These are phyloP conservation scores for Limnephilus lunatus DNA, from an alignment of 2,888 invertebrate genomes.

Conservation along the genomic window DNA sequence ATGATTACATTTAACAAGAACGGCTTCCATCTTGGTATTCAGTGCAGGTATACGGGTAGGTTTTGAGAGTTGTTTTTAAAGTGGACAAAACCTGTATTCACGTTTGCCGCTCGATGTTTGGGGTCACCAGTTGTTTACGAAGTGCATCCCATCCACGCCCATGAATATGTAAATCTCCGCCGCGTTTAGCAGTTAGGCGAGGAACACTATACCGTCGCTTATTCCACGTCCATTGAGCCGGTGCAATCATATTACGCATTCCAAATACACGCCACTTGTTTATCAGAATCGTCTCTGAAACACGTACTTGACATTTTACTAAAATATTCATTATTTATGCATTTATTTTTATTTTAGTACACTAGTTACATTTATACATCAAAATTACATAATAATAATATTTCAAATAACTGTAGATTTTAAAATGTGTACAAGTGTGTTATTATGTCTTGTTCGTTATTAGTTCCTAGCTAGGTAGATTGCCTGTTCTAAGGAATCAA, in stretches of 20 bases:
- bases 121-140: slow-evolving; percentile 32
- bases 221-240: not conserved
- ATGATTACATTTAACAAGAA: not conserved
- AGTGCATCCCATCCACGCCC: not conserved
- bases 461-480: too few species aligned
- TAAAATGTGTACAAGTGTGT: too few species aligned
- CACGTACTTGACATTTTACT: not conserved
- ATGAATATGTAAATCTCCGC: not conserved
- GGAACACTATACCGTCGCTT: not conserved
- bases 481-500: too few species aligned
- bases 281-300: not conserved
- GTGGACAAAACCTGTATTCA: slow-evolving; percentile 10
- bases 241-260: not conserved
- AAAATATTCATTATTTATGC: too few species aligned
- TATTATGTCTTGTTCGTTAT: too few species aligned
- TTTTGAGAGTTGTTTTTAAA: not conserved
- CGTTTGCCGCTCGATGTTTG: slow-evolving; percentile 17
- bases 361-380: too few species aligned
- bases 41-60: not conserved
- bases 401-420: too few species aligned
- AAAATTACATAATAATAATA: too few species aligned
- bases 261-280: too few species aligned
- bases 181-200: not conserved
- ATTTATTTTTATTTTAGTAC: too few species aligned
- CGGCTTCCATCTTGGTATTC: not conserved